These are phyloP conservation scores for Poecilobothrus nobilitatus DNA, from an alignment of 2,888 invertebrate genomes.

Conservation along the genomic window DNA sequence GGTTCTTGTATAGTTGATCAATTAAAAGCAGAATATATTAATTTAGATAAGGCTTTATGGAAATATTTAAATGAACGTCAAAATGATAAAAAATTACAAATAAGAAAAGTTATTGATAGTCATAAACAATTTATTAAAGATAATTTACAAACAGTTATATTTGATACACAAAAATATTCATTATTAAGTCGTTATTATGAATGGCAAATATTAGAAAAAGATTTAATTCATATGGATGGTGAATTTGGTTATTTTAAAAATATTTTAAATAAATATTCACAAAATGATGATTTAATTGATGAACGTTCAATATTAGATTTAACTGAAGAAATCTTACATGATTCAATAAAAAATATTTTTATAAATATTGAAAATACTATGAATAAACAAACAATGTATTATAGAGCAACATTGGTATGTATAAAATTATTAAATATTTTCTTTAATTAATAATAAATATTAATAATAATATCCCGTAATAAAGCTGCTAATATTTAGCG, in stretches of 20 bases:
- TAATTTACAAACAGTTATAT: slow-evolving; percentile 21
- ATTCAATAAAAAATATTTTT: slow-evolving; percentile 52
- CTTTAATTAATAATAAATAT: too few species aligned
- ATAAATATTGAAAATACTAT: slow-evolving; percentile 53
- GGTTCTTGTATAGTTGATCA: slow-evolving; percentile 33
- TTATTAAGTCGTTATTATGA: slow-evolving; percentile 49
- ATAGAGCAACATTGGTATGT: slow-evolving; percentile 57
- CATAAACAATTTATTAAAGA: slow-evolving; percentile 34
- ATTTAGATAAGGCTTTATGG: slow-evolving; percentile 46
- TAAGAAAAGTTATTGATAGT: slow-evolving; percentile 37
- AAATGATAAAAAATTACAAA: slow-evolving; percentile 29
- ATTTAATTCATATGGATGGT: slow-evolving; percentile 54
- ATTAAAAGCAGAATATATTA: slow-evolving; percentile 51
- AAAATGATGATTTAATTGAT: slow-evolving; percentile 42
- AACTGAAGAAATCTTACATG: slow-evolving; percentile 56
- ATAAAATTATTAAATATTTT: not conserved
- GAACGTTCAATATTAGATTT: slow-evolving; percentile 55
- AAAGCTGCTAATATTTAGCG: too few species aligned
- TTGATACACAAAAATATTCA: slow-evolving; percentile 31
- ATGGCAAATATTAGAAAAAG: slow-evolving; percentile 55
- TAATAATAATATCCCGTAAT: too few species aligned
- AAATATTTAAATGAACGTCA: slow-evolving; percentile 31
- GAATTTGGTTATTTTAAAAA: slow-evolving; percentile 59
- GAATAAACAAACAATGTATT: slow-evolving; percentile 57
- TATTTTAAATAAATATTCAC: slow-evolving; percentile 35